phyloP scores from a whole-genome alignment of 2,797 vertebrate genomes.

The Xenops minutus region DNA sequence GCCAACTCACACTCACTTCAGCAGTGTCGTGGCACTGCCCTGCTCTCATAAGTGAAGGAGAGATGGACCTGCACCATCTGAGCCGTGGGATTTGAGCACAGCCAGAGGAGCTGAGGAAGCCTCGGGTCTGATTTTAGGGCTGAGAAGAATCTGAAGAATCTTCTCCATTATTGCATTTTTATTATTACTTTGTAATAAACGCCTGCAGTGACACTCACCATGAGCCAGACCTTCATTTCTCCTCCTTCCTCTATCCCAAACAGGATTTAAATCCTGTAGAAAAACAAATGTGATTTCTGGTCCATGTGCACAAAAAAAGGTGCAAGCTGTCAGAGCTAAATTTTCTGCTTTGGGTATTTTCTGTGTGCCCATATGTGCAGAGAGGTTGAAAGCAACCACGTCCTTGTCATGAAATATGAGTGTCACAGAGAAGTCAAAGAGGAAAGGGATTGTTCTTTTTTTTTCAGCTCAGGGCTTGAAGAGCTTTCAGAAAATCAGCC shows the following conservation, averaged over 20 bases:
- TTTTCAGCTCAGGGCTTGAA: neutral
- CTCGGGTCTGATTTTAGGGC: neutral
- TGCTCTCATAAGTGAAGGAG: neutral
- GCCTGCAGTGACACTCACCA: neutral
- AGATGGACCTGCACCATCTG: neutral
- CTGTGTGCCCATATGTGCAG: neutral
- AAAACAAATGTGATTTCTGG: neutral
- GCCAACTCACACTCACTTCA: neutral
- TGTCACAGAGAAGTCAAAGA: neutral
- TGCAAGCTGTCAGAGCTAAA: neutral
- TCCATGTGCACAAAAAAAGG: fast-evolving
- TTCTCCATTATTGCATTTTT: neutral
- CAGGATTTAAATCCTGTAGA: neutral
- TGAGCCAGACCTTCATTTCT: neutral
- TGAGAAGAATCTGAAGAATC: neutral
- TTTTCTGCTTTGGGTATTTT: neutral
- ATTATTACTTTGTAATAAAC: neutral
- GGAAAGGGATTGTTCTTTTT: neutral
- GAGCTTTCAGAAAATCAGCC: slow-evolving; percentile 13
- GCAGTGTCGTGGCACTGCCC: neutral
- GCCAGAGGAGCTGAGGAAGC: neutral
- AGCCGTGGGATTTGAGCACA: fast-evolving
- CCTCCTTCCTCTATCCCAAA: neutral
- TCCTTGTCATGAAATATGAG: neutral
- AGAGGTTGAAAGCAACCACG: neutral